Evolutionary conservation across 2,888 invertebrate genomes (phyloP).

Genomic region (Macrostomum cliftonense): DNA sequence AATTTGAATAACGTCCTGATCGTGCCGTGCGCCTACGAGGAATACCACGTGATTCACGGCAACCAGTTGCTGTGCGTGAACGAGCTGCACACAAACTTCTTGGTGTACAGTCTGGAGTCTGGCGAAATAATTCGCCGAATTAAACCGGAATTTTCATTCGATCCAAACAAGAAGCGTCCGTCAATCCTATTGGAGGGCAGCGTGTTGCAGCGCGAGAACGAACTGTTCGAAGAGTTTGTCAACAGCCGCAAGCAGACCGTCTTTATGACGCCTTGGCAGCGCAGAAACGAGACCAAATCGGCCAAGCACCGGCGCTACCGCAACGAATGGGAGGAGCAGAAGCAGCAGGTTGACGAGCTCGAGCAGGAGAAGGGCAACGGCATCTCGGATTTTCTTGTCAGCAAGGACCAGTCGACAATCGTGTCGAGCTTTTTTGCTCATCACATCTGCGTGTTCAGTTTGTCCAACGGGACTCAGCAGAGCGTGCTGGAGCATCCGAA

Average conservation of each 20-base stretch:
- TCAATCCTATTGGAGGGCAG: slow-evolving; percentile 6
- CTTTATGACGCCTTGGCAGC: slow-evolving; percentile 28
- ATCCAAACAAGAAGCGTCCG: background rate
- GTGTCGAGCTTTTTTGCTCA: slow-evolving; percentile 33
- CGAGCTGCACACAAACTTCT: slow-evolving; percentile 26
- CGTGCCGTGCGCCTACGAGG: slow-evolving; percentile 26
- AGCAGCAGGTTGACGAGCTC: background rate
- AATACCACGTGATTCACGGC: slow-evolving; percentile 26
- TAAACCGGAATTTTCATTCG: slow-evolving; percentile 20
- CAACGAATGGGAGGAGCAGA: slow-evolving; percentile 16
- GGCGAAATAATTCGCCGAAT: slow-evolving; percentile 25
- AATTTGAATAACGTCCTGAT: slow-evolving; percentile 23
- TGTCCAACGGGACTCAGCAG: slow-evolving; percentile 20
- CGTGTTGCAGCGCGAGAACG: slow-evolving; percentile 2
- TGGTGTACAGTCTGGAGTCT: slow-evolving; percentile 26
- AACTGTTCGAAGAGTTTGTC: background rate
- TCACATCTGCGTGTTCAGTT: slow-evolving; percentile 31
- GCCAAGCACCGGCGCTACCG: slow-evolving; percentile 19
- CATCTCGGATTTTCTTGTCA: background rate
- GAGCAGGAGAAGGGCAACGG: background rate
- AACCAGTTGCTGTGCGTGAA: slow-evolving; percentile 26
- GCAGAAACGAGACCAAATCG: slow-evolving; percentile 21
- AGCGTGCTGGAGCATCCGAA: slow-evolving; percentile 24
- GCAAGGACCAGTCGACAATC: slow-evolving; percentile 19
- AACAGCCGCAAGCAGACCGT: slow-evolving; percentile 17